These are phyloP conservation scores for Muscicapa comitata DNA, from an alignment of 2,797 vertebrate species.

Conservation along the genomic window DNA sequence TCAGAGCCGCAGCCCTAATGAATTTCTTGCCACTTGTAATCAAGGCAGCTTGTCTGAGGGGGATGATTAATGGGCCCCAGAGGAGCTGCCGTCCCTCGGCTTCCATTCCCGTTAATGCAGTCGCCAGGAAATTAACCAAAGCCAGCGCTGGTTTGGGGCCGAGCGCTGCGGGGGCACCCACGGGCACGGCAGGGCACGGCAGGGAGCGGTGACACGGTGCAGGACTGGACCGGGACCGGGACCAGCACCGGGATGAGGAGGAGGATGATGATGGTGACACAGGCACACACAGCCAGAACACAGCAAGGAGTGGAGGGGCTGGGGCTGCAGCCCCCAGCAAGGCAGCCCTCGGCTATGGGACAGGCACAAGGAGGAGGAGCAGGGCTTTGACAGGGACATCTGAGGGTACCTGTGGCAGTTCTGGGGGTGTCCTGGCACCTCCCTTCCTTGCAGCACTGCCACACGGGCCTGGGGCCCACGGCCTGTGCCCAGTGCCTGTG, in stretches of 20 bases:
- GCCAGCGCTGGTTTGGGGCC: background rate
- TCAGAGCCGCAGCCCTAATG: slow-evolving; percentile 94
- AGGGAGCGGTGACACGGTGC: rapidly evolving
- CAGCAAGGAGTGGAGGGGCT: too few species aligned
- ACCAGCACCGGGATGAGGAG: rapidly evolving
- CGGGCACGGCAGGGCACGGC: rapidly evolving
- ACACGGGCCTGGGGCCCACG: too few species aligned
- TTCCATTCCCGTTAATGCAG: slow-evolving; percentile 71
- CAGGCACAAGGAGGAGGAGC: background rate
- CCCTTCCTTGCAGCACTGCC: background rate
- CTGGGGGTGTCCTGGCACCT: background rate
- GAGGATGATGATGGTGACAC: rapidly evolving
- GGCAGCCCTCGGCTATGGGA: background rate
- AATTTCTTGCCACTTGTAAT: slow-evolving; percentile 99
- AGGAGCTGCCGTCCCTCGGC: slow-evolving; percentile 94
- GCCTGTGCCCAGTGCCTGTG: rapidly evolving
- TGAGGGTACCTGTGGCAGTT: background rate
- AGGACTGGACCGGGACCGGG: rapidly evolving
- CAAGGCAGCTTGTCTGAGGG: slow-evolving; percentile 95
- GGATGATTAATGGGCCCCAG: slow-evolving; percentile 95
- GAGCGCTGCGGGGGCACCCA: background rate
- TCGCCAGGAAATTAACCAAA: slow-evolving; percentile 62
- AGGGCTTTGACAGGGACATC: too few species aligned
- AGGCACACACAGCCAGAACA: background rate
- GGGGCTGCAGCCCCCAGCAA: background rate